These are phyloP conservation scores for Anoplius nigerrimus DNA, from an alignment of 2,888 invertebrate genomes.

Conservation along the genomic window DNA sequence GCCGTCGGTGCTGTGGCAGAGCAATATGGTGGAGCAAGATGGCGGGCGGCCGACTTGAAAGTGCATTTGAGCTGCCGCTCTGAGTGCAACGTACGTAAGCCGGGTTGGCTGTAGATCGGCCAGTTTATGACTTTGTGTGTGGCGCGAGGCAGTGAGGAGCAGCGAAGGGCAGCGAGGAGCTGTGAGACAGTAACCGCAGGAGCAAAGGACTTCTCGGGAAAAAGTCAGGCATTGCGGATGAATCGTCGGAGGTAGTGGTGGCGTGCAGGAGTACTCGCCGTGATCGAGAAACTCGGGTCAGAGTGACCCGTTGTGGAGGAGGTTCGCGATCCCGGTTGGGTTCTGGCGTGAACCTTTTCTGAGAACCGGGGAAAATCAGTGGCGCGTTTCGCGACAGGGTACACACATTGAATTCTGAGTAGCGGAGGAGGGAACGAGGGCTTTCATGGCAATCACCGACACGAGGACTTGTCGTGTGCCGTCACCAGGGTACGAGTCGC, in stretches of 20 bases:
- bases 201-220: conserved; percentile 33
- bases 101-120: conserved; percentile 36
- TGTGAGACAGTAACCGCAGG: conserved; percentile 30
- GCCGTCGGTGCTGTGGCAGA: too few species aligned
- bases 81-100: conserved; percentile 19
- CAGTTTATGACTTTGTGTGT: conserved; percentile 59
- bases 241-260: conserved; percentile 52
- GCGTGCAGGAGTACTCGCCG: conserved; percentile 54
- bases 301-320: neutral
- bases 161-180: too few species aligned
- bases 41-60: conserved; percentile 12
- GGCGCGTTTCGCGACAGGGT: conserved; percentile 1
- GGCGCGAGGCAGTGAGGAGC: conserved; percentile 43
- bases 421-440: conserved; percentile 35
- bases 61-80: conserved; percentile 21
- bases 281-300: conserved; percentile 27
- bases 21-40: neutral
- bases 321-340: conserved; percentile 13
- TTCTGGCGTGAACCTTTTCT: neutral
- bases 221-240: conserved; percentile 51
- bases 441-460: conserved; percentile 50
- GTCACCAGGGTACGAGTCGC: conserved; percentile 45
- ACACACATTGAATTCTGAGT: conserved; percentile 11
- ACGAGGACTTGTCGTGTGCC: conserved; percentile 45
- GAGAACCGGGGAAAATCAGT: conserved; percentile 4